phyloP scores from a whole-genome alignment of 2,113 vertebrate genomes.

The Prionailurus bengalensis region DNA sequence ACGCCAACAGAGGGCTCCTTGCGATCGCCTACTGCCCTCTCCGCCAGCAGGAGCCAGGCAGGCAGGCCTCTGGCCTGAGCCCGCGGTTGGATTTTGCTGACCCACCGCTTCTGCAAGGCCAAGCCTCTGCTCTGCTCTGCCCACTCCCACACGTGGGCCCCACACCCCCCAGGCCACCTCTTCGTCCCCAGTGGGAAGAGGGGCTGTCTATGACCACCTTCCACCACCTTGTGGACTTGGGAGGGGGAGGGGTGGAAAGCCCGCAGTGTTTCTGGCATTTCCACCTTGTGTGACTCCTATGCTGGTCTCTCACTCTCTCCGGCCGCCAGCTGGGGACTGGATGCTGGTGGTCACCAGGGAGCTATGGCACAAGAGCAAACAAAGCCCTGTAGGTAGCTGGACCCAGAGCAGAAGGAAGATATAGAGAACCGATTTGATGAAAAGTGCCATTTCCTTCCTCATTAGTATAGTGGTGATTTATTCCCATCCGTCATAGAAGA shows the following conservation, averaged over 20 bases:
- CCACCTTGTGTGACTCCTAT: not conserved
- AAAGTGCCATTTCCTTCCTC: not conserved
- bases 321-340: not conserved
- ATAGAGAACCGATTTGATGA: not conserved
- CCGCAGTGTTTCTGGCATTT: not conserved
- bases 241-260: not conserved
- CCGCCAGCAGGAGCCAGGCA: not conserved
- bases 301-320: not conserved
- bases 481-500: not conserved
- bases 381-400: not conserved
- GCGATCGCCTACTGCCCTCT: accelerated
- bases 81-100: not conserved
- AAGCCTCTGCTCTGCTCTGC: not conserved
- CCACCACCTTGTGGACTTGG: not conserved
- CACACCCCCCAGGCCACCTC: not conserved
- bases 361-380: not conserved
- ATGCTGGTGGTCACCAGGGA: not conserved
- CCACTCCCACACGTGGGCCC: not conserved
- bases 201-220: not conserved
- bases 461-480: not conserved
- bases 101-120: not conserved
- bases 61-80: not conserved
- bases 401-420: not conserved
- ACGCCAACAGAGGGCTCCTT: not conserved
- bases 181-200: not conserved